Base-by-base conservation (phyloP, 1,140 invertebrate species). In the Bombus pascuorum region DNA sequence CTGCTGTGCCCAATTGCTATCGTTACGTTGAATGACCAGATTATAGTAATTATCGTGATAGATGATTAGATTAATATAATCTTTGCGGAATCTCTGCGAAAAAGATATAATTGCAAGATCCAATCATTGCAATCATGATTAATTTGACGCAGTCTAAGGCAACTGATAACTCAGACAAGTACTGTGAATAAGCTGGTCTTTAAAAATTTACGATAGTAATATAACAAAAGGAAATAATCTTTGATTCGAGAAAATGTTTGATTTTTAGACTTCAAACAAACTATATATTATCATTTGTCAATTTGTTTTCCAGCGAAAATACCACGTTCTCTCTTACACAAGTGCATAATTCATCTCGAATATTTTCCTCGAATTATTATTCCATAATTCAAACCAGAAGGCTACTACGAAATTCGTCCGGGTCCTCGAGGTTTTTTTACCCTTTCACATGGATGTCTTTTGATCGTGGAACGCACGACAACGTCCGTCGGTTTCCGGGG, bases 381-480 rank as follows among this genome's bases (percentile, higher is more conserved):
- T 39, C 39, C 18, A 34, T 25, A 15, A 76, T 76, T 37, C 13
- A 39, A n/a, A 10, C 28, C 13, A 42, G 39, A 42, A 32, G 25
- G 22, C 37, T 39, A 44, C 34, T 9, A n/a, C 1, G 53, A 76
- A 76, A 39, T 59, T 59, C 37, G 22, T 18, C 1, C 47, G 18
- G 1, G 18, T n/a, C 18, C 37, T 3, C 18, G 13, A 15, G 2
- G 13, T 15, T n/a, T 34, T 66, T 66, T 53, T 65, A n/a, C 8
- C 78, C 8, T 70, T 53, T 72, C 70, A 81, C 80, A 10, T 25
- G 71, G 8, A 37, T 42, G 28, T 44, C 39, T 18, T 44, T 82
- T 65, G 80, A 47, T 74, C 39, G 70, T 5, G 34, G 10, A 73
- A 81, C 79, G 25, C 79, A 28, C 25, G 15, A 15, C 59, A 28